Evolutionary conservation across 1,140 invertebrate genomes (phyloP), one percentile per base, ranked within the genome.

Genomic region (Apolygus lucorum): DNA sequence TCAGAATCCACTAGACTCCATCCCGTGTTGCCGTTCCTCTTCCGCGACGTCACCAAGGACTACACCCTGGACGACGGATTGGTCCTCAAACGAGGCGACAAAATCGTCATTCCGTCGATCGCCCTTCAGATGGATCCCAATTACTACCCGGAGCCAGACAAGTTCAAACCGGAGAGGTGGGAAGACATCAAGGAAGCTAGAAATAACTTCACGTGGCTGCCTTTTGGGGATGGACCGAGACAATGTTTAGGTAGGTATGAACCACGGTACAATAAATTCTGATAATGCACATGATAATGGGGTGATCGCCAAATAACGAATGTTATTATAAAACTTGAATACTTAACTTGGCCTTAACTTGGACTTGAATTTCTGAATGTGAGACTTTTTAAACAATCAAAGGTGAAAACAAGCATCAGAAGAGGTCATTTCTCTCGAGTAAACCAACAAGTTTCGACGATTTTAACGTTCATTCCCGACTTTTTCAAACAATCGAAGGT

Each of bases 81-180:
- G 1, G 21, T 13, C n/a, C n/a, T 66, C n/a, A 66, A 29, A 17
- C n/a, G n/a, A n/a, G 64, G 64, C 17, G 29, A 28, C 25, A 66
- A 66, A 29, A 42, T 66, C 64, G 28, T 66, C 13, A 42, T 66
- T 8, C 64, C 64, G 1, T 1, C 64, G 11, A 1, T 29, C 8
- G n/a, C 14, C 4, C 28, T 66, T 13, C 64, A 66, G 17, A 28
- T 42, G 17, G 64, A 66, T 28, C 27, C 27, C 13, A 29, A 42
- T 17, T 66, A 66, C 27, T 66, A 66, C 27, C 26, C 27, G n/a
- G 29, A 66, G 1, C 26, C 64, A 26, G 1, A 2, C 1, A 21
- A 14, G 25, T 66, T 66, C 29, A 28, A 29, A 34, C 64, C 64
- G 8, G 64, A 66, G 34, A 29, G 64, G 21, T 66, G 64, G 64